Evolutionary conservation across 2,888 invertebrate species (phyloP).

Genomic region (Rutpela maculata): DNA sequence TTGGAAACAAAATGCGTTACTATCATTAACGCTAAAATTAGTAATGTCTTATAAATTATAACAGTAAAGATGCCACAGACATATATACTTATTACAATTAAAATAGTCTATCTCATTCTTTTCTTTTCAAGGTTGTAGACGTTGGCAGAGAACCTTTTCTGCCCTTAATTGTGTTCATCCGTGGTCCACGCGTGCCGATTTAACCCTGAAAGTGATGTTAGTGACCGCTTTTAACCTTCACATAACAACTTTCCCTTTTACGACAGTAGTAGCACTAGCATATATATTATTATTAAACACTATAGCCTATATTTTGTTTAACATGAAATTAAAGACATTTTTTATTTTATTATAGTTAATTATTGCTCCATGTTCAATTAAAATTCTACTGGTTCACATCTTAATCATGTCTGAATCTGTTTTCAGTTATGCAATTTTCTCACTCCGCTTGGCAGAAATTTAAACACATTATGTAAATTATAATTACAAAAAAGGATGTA

Average conservation of each 20-base stretch:
- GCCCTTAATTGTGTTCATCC: background rate
- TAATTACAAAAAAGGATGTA: background rate
- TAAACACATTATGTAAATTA: background rate
- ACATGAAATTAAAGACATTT: background rate
- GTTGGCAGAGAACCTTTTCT: background rate
- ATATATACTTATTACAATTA: no score
- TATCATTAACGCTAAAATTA: background rate
- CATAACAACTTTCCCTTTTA: slow-evolving; percentile 43
- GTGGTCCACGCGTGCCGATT: background rate
- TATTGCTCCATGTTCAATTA: background rate
- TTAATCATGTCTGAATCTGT: background rate
- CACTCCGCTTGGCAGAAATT: background rate
- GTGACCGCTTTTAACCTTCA: slow-evolving; percentile 43
- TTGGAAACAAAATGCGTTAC: background rate
- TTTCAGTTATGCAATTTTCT: slow-evolving; percentile 1
- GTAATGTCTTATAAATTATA: background rate
- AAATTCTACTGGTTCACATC: background rate
- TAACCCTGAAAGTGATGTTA: slow-evolving; percentile 37
- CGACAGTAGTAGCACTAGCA: slow-evolving; percentile 1
- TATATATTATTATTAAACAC: background rate
- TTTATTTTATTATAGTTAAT: background rate
- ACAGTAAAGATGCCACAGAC: no score
- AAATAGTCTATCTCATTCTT: background rate
- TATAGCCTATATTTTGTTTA: background rate
- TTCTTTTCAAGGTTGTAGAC: background rate